Evolutionary conservation across 2,888 invertebrate species (phyloP).

Genomic region (Abrostola triplasia): DNA sequence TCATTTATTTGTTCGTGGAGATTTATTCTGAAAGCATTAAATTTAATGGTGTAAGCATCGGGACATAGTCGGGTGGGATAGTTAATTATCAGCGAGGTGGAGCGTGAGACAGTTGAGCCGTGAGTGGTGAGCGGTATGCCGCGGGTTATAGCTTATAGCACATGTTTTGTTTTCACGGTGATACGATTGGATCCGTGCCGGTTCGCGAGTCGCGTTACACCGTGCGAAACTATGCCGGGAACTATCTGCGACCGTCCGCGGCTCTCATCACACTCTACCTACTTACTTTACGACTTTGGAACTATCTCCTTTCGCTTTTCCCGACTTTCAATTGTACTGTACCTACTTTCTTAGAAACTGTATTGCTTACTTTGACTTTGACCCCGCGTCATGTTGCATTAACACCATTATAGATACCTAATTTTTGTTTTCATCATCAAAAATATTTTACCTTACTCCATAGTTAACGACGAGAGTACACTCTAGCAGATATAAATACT

Average conservation of each 20-base stretch:
- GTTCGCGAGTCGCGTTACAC: constrained; percentile 71
- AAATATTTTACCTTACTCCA: too few relatives aligned
- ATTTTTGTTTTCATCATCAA: too few relatives aligned
- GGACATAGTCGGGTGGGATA: constrained; percentile 29
- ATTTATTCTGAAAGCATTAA: constrained; percentile 8
- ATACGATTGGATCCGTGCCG: constrained; percentile 62
- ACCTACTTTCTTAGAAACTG: constrained; percentile 5
- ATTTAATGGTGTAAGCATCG: constrained; percentile 13
- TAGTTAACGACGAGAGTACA: neutral
- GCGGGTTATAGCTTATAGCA: constrained; percentile 36
- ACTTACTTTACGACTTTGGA: constrained; percentile 33
- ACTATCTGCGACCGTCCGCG: constrained; percentile 51
- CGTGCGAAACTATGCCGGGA: constrained; percentile 80
- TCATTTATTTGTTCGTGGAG: neutral
- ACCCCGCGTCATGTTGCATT: neutral
- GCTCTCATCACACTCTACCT: constrained; percentile 52
- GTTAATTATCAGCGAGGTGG: constrained; percentile 56
- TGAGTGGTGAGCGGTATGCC: constrained; percentile 36
- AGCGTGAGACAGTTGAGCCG: constrained; percentile 70
- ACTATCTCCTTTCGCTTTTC: constrained; percentile 49
- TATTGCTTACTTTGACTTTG: constrained; percentile 2
- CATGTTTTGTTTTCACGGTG: constrained; percentile 56
- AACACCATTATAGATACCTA: neutral
- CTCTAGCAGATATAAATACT: neutral
- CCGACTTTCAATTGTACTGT: constrained; percentile 24